These are phyloP conservation scores for Lochmaea capreae DNA, from an alignment of 2,888 invertebrate species.

Conservation along the genomic window DNA sequence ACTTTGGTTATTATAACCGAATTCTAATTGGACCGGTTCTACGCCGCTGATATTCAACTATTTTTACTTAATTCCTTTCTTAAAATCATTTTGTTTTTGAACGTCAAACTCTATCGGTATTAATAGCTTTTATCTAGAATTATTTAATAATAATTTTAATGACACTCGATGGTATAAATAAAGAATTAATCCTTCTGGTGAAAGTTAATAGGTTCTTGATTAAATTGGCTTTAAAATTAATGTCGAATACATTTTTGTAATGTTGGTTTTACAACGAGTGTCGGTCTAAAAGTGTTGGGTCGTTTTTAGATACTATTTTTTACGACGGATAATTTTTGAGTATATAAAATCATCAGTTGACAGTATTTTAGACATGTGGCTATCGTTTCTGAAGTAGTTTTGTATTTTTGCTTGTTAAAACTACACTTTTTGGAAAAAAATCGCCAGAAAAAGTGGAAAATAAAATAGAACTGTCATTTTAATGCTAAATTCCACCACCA, in stretches of 20 bases:
- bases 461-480: too few relatives aligned
- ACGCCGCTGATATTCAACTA: not conserved
- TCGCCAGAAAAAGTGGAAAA: too few relatives aligned
- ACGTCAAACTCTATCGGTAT: constrained; percentile 5
- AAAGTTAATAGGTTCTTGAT: constrained; percentile 26
- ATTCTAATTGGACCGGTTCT: not conserved
- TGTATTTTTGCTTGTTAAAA: too few relatives aligned
- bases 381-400: too few relatives aligned
- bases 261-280: not conserved
- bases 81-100: not conserved
- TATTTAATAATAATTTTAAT: constrained; percentile 26
- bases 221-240: constrained; percentile 5
- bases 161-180: constrained; percentile 20
- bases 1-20: not conserved
- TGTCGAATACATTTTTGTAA: not conserved
- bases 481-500: too few relatives aligned
- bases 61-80: not conserved
- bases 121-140: constrained; percentile 29
- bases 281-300: not conserved
- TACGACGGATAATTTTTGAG: too few relatives aligned
- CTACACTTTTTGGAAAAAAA: too few relatives aligned
- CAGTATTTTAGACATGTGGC: not conserved
- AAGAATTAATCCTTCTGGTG: constrained; percentile 18
- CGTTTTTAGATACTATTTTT: not conserved
- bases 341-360: too few relatives aligned